Evolutionary conservation across 2,888 invertebrate species (phyloP).

Genomic region (Nomada goodeniana): DNA sequence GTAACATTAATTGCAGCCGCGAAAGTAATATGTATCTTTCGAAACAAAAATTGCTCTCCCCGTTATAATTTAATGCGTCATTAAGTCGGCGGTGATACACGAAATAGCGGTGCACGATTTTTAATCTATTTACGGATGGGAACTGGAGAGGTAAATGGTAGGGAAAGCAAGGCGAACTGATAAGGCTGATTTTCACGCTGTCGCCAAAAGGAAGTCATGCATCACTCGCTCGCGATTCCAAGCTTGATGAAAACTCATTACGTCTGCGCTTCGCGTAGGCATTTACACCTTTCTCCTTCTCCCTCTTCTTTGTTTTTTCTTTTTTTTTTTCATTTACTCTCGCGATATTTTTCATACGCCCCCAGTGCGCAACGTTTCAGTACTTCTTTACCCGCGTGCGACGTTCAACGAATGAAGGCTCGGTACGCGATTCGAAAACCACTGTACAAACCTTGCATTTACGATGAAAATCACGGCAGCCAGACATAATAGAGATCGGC

Average conservation of each 20-base stretch:
- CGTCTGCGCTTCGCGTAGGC: slow-evolving; percentile 14
- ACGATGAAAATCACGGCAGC: slow-evolving; percentile 32
- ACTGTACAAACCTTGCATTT: slow-evolving; percentile 1
- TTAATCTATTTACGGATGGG: background rate
- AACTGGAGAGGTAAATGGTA: background rate
- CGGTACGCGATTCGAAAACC: background rate
- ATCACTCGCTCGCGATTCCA: slow-evolving; percentile 24
- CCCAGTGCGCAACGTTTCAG: slow-evolving; percentile 8
- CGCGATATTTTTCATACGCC: slow-evolving; percentile 20
- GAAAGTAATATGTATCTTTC: background rate
- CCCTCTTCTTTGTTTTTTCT: background rate
- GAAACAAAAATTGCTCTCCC: background rate
- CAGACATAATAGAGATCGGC: background rate
- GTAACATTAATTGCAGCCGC: background rate
- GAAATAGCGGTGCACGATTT: background rate
- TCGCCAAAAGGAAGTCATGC: slow-evolving; percentile 50
- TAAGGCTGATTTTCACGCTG: slow-evolving; percentile 39
- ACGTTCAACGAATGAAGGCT: background rate
- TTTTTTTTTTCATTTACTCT: background rate
- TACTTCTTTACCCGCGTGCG: background rate
- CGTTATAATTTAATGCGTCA: background rate
- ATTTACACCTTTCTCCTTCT: slow-evolving; percentile 19
- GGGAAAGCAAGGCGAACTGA: slow-evolving; percentile 14
- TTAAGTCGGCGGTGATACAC: background rate
- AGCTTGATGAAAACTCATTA: slow-evolving; percentile 37